Conservation (phyloP, 2,113 vertebrate genomes). For the Actenoides lindsayi region DNA sequence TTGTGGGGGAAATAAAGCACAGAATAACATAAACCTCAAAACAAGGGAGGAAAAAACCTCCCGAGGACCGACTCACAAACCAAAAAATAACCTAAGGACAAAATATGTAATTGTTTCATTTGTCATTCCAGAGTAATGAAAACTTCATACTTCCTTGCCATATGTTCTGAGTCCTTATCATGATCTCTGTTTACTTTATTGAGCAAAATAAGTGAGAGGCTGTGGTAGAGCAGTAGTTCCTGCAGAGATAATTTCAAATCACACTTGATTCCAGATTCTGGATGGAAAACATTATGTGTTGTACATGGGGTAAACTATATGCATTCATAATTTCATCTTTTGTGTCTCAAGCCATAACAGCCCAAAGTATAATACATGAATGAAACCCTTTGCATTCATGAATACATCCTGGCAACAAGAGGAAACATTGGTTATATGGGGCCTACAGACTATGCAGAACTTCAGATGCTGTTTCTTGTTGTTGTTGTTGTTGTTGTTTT, state of each 20-base stretch:
- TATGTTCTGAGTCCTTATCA: background rate
- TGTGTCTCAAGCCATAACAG: background rate
- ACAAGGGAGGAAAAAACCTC: background rate
- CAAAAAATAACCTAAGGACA: background rate
- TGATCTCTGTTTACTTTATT: background rate
- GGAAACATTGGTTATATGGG: background rate
- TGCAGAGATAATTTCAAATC: background rate
- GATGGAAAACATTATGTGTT: background rate
- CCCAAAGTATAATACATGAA: background rate
- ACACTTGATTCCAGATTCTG: background rate
- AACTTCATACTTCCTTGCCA: background rate
- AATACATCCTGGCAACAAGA: background rate
- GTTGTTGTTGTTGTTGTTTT: background rate
- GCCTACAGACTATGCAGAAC: background rate
- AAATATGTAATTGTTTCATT: background rate
- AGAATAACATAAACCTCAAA: background rate
- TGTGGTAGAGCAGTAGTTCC: background rate
- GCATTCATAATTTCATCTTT: background rate
- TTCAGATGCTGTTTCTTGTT: background rate
- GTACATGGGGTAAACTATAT: background rate
- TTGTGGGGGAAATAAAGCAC: background rate
- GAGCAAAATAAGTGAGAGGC: rapidly evolving
- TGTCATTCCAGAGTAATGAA: background rate
- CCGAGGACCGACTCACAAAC: background rate
- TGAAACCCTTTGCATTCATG: background rate